Evolutionary conservation across 2,888 invertebrate species (phyloP).

Genomic region (Calameuta idolon): DNA sequence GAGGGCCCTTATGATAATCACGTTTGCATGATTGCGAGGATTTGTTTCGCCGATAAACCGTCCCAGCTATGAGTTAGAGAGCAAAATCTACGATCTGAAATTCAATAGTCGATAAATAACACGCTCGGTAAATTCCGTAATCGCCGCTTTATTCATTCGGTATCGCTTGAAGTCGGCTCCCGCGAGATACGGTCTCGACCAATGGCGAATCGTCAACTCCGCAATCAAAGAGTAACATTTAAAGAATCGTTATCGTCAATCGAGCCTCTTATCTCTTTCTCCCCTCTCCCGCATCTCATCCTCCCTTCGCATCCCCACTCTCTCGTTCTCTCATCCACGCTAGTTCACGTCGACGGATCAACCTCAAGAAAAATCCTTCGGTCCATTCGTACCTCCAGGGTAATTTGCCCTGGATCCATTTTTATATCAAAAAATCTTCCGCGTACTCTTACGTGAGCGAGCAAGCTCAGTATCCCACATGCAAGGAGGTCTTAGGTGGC

Average conservation of each 20-base stretch:
- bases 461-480: not conserved
- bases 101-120: conserved; percentile 60
- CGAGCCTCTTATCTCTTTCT: not conserved
- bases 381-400: not conserved
- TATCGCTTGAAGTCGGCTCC: conserved; percentile 35
- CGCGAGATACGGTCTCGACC: conserved; percentile 2
- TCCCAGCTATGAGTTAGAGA: conserved; percentile 50
- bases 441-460: not conserved
- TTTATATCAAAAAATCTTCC: not conserved
- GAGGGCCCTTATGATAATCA: conserved; percentile 49
- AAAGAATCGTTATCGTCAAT: conserved; percentile 9
- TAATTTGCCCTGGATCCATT: not conserved
- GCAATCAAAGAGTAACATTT: not conserved
- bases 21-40: conserved; percentile 47
- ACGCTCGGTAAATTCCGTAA: conserved; percentile 49
- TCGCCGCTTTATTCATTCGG: conserved; percentile 48
- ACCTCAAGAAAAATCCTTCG: not conserved
- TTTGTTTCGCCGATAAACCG: conserved; percentile 50
- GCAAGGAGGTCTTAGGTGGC: not conserved
- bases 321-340: too few relatives aligned
- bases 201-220: not conserved
- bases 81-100: conserved; percentile 51
- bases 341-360: not conserved
- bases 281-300: too few relatives aligned
- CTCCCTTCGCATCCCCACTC: too few relatives aligned